phyloP scores from a whole-genome alignment of 2,113 vertebrate species.

The Halichoeres trimaculatus region DNA sequence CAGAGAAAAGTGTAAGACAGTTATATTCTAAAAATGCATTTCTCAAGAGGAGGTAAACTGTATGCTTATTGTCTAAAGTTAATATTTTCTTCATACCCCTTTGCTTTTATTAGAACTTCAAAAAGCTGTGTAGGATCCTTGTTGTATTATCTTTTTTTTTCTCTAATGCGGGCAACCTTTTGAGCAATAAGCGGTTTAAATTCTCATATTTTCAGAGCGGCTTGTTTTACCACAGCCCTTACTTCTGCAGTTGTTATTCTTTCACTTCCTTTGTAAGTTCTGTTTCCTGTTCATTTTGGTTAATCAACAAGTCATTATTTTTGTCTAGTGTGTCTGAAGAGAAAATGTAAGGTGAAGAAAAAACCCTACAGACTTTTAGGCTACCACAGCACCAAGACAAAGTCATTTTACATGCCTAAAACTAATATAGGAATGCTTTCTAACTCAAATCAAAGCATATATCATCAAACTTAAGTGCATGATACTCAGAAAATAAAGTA shows the following conservation, averaged over 20 bases:
- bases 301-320: constrained; percentile 4
- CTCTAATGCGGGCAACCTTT: neutral
- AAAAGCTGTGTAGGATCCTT: neutral
- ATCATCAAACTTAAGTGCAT: neutral
- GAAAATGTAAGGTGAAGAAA: neutral
- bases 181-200: constrained; percentile 22
- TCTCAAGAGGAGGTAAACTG: too few relatives aligned
- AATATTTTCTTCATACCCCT: too few relatives aligned
- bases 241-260: constrained; percentile 54
- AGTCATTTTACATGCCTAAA: neutral
- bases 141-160: neutral
- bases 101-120: too few relatives aligned
- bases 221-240: constrained; percentile 50
- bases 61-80: too few relatives aligned
- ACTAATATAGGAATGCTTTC: neutral
- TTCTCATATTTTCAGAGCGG: constrained; percentile 17
- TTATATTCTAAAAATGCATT: too few relatives aligned
- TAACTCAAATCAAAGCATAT: neutral
- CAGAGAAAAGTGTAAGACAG: too few relatives aligned
- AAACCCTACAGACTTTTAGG: neutral
- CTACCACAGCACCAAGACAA: neutral
- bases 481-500: too few relatives aligned
- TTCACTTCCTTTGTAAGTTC: constrained; percentile 65
- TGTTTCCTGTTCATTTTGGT: constrained; percentile 63
- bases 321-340: constrained; percentile 23